Evolutionary conservation across 1,140 invertebrate species (phyloP), one percentile per base, ranked within the genome.

Genomic region (Conus betulinus): DNA sequence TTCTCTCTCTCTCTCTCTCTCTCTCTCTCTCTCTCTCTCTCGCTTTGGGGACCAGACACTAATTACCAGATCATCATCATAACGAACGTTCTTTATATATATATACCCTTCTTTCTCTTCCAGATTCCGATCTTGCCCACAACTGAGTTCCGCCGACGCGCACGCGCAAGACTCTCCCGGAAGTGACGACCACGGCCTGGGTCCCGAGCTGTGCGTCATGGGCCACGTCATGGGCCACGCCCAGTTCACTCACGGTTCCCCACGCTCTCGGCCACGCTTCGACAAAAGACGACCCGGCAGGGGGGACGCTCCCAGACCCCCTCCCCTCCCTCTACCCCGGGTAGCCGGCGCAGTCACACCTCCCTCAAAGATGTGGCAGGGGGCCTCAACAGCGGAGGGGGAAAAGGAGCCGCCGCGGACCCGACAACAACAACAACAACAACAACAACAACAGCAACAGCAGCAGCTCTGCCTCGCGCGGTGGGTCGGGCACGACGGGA

Each of bases 321-420:
- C 20, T 92, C 91, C 1, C 92, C 92, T 1, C 92, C 92, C 3
- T 93, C 92, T 11, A 91, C 92, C 4, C 92, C 92, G 0, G 89
- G 90, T 25, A 93, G 92, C 87, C 84, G 90, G 3, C 67, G 89
- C 13, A 91, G 91, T 84, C 55, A 88, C 8, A 25, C 88, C 15
- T 89, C 89, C 51, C 79, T 90, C n/a, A 91, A 87, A 51, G 88
- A 90, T 39, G 88, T 86, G 0, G n/a, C 39, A 53, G 51, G 4
- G n/a, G 2, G 20, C 63, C 39, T 39, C 39, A 39, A 3, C 39
- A 39, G 55, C 52, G 20, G 79, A 78, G 57, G 88, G 67, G 6
- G 20, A 0, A 71, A 15, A 60, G 8, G 8, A 8, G 8, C 15
- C 57, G 57, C 39, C 39, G 39, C 39, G 39, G 39, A 39, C 39